Evolutionary conservation across 2,113 vertebrate species (phyloP).

Genomic region (Thomomys bottae): DNA sequence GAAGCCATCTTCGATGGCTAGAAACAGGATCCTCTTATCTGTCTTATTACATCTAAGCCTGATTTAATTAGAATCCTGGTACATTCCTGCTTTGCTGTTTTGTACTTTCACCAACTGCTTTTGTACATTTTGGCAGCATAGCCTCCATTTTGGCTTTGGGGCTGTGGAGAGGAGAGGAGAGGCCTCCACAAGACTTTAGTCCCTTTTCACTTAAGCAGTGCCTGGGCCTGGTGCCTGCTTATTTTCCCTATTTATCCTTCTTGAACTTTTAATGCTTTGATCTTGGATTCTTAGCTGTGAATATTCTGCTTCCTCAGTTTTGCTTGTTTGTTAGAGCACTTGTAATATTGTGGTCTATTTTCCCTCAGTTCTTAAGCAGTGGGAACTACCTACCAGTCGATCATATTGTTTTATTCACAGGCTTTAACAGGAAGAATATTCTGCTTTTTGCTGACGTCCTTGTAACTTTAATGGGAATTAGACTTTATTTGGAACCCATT

Average conservation of each 20-base stretch:
- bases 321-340: conserved; percentile 57
- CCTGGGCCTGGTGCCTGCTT: not conserved
- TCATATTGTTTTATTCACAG: not conserved
- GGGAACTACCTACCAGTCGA: not conserved
- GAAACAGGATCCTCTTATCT: not conserved
- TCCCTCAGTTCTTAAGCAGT: not conserved
- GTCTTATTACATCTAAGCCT: not conserved
- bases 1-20: too few relatives aligned
- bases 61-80: not conserved
- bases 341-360: conserved; percentile 19
- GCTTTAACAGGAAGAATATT: not conserved
- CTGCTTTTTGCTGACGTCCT: not conserved
- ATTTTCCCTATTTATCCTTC: conserved; percentile 20
- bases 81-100: not conserved
- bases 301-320: conserved; percentile 55
- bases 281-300: conserved; percentile 46
- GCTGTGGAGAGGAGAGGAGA: not conserved
- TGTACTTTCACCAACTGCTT: not conserved
- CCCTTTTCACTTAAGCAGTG: not conserved
- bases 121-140: not conserved
- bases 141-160: not conserved
- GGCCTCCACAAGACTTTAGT: not conserved
- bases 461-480: not conserved
- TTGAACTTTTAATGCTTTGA: conserved; percentile 48
- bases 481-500: conserved; percentile 7